phyloP scores from a whole-genome alignment of 2,797 vertebrate species.

The Meriones psammophilus region DNA sequence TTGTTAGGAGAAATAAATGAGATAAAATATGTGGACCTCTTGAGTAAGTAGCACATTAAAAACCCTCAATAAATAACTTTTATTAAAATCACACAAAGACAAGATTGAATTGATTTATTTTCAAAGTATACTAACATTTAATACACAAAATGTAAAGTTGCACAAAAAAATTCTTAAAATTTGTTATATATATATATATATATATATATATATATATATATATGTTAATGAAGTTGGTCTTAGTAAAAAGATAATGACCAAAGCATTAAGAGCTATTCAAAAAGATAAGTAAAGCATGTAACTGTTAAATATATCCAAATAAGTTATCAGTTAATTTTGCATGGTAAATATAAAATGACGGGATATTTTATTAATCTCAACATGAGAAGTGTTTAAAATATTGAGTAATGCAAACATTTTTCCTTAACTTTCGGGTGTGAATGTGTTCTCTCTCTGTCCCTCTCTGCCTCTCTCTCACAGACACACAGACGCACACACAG shows the following conservation, averaged over 20 bases:
- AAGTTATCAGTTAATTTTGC: slow-evolving; percentile 26
- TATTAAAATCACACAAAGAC: background rate
- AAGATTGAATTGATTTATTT: background rate
- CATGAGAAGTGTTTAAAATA: background rate
- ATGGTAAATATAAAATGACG: slow-evolving; percentile 44
- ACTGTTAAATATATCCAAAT: background rate
- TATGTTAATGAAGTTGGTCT: slow-evolving; percentile 42
- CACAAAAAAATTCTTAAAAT: background rate
- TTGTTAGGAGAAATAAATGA: background rate
- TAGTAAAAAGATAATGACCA: slow-evolving; percentile 32
- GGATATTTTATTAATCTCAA: background rate
- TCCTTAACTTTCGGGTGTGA: background rate
- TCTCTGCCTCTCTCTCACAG: no score
- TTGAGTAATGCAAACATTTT: background rate
- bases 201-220: background rate
- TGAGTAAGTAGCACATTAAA: background rate
- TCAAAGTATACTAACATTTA: slow-evolving; percentile 31
- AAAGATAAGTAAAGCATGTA: background rate
- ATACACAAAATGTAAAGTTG: slow-evolving; percentile 28
- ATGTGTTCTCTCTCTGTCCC: background rate
- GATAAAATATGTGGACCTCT: background rate
- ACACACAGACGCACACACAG: no score
- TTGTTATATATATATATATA: background rate
- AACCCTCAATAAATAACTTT: background rate
- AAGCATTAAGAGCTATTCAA: background rate